A percentile compares a stretch with the other conserved stretches of the same genome.
Conservation (phyloP, 2,888 invertebrate species). For the Drosophila pseudotakahashii region DNA sequence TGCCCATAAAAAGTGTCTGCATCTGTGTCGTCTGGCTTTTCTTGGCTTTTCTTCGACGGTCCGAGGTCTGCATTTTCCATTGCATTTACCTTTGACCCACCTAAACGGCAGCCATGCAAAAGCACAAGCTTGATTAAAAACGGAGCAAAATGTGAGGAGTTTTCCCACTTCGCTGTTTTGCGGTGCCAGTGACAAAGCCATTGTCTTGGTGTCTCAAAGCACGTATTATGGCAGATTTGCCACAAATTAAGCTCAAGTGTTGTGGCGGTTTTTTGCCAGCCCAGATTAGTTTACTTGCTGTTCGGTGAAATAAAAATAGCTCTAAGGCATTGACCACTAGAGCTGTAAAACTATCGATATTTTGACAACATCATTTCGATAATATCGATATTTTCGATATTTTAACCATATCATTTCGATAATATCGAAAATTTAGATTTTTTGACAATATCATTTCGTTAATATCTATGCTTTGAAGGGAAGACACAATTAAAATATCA, state of each 20-base stretch:
- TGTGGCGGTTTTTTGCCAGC: constrained; percentile 58
- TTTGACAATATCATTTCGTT: too few relatives aligned
- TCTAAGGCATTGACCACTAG: too few relatives aligned
- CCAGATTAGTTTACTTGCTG: background rate
- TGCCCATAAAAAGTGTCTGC: constrained; percentile 84
- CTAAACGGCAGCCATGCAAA: constrained; percentile 68
- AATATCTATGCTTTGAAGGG: too few relatives aligned
- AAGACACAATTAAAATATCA: too few relatives aligned
- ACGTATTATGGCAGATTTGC: constrained; percentile 69
- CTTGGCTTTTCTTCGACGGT: constrained; percentile 27
- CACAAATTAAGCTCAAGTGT: constrained; percentile 83
- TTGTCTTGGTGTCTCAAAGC: constrained; percentile 55
- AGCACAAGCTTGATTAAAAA: constrained; percentile 71
- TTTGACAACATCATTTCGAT: too few relatives aligned
- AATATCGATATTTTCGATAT: too few relatives aligned
- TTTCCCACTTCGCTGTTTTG: background rate
- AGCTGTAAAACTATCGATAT: too few relatives aligned
- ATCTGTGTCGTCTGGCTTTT: constrained; percentile 51
- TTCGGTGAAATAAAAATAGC: too few relatives aligned
- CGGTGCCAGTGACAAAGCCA: constrained; percentile 16
- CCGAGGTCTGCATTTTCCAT: constrained; percentile 26
- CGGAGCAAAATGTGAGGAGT: constrained; percentile 53
- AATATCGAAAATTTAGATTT: too few relatives aligned
- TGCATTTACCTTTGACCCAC: constrained; percentile 71
- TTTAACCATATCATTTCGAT: too few relatives aligned